These are phyloP conservation scores for Carollia perspicillata DNA, from an alignment of 2,113 vertebrate species.

Conservation along the genomic window DNA sequence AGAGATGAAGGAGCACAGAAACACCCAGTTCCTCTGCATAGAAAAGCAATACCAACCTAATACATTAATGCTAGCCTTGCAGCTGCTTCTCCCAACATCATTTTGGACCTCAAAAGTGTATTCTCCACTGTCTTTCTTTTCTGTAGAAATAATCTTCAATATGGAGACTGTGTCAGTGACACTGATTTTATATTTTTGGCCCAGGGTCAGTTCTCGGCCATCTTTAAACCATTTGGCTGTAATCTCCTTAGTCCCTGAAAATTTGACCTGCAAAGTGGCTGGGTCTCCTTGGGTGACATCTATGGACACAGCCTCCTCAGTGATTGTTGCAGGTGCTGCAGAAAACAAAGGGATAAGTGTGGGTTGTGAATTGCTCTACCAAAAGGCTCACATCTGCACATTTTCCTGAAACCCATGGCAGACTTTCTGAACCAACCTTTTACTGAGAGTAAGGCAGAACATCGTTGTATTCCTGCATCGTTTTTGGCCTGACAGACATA, in stretches of 20 bases:
- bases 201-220: slow-evolving; percentile 88
- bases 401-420: not conserved
- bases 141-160: slow-evolving; percentile 91
- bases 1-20: not conserved
- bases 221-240: slow-evolving; percentile 92
- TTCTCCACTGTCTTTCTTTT: slow-evolving; percentile 92
- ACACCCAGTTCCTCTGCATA: not conserved
- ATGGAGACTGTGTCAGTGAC: slow-evolving; percentile 90
- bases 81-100: slow-evolving; percentile 92
- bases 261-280: slow-evolving; percentile 93
- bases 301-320: slow-evolving; percentile 93
- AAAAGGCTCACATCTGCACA: not conserved
- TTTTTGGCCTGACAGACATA: slow-evolving; percentile 97
- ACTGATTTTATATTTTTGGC: slow-evolving; percentile 92
- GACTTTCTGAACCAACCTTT: slow-evolving; percentile 91
- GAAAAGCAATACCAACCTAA: slow-evolving; percentile 88
- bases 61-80: slow-evolving; percentile 91
- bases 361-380: slow-evolving; percentile 20
- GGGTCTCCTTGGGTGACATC: slow-evolving; percentile 97
- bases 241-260: slow-evolving; percentile 94
- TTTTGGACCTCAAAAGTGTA: slow-evolving; percentile 95
- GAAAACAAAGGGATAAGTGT: slow-evolving; percentile 75
- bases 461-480: slow-evolving; percentile 95
- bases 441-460: slow-evolving; percentile 90
- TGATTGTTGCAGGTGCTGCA: slow-evolving; percentile 94